Evolutionary conservation across 2,113 vertebrate genomes (phyloP).

Genomic region (Athene noctua): DNA sequence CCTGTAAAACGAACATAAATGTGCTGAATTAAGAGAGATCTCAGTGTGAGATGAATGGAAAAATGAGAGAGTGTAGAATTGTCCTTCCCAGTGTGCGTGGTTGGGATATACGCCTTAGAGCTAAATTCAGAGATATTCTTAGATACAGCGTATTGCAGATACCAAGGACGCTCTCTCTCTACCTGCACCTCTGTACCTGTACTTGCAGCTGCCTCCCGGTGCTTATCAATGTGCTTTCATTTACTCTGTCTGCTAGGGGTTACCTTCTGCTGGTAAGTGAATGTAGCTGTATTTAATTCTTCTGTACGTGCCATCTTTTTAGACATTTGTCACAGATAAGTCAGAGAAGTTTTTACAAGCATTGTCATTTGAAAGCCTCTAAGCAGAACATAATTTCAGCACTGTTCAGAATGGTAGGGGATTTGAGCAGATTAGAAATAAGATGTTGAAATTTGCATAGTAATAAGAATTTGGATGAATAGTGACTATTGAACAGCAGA

Average conservation of each 20-base stretch:
- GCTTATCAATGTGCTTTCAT: neutral
- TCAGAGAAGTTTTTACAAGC: neutral
- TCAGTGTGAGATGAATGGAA: neutral
- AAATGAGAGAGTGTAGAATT: neutral
- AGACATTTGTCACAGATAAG: constrained; percentile 20
- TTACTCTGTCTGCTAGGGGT: neutral
- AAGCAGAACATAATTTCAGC: constrained; percentile 35
- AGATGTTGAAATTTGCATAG: constrained; percentile 66
- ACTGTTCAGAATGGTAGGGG: constrained; percentile 18
- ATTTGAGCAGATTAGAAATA: constrained; percentile 56
- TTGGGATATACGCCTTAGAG: neutral
- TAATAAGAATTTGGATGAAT: constrained; percentile 57
- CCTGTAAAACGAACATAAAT: constrained; percentile 2
- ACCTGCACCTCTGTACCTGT: neutral
- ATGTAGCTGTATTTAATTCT: neutral
- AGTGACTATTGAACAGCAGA: neutral
- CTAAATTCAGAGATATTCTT: constrained; percentile 6
- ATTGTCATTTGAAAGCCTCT: constrained; percentile 2
- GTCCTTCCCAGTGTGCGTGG: neutral
- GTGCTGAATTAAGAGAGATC: neutral
- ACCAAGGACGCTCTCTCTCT: neutral
- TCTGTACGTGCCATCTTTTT: neutral
- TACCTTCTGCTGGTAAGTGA: neutral
- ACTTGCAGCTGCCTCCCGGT: neutral
- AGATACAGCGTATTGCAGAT: neutral